Conservation (phyloP, 2,113 vertebrate species). For the Channa maculata region DNA sequence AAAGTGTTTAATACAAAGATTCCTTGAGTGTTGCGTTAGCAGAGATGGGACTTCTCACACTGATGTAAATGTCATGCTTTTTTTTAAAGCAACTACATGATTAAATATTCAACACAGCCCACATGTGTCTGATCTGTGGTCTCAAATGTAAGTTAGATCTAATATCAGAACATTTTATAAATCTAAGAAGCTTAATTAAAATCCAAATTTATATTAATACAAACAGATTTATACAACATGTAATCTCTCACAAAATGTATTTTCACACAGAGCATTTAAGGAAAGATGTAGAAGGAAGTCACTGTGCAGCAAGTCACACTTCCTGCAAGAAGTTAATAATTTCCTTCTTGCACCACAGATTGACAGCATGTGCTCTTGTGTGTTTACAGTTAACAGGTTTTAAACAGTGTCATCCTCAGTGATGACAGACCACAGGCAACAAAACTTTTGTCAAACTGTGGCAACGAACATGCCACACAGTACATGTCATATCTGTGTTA, state of each 20-base stretch:
- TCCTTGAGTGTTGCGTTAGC: constrained; percentile 69
- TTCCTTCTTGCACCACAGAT: constrained; percentile 30
- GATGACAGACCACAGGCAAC: constrained; percentile 68
- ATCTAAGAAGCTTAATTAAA: not conserved
- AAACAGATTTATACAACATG: not conserved
- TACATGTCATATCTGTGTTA: constrained; percentile 8
- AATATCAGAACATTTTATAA: constrained; percentile 1
- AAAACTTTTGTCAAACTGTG: constrained; percentile 33
- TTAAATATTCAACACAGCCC: constrained; percentile 69
- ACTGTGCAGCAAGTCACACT: not conserved
- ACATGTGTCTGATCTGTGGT: constrained; percentile 27
- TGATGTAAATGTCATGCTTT: constrained; percentile 64
- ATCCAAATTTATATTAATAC: not conserved
- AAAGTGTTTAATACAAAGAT: constrained; percentile 55
- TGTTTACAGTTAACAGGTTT: constrained; percentile 69
- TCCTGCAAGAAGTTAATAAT: constrained; percentile 20
- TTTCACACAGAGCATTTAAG: not conserved
- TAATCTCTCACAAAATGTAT: not conserved
- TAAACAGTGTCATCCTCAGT: constrained; percentile 45
- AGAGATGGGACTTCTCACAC: constrained; percentile 76
- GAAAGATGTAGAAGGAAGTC: not conserved
- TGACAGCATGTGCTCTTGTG: constrained; percentile 36
- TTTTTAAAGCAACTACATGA: constrained; percentile 46
- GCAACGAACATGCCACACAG: constrained; percentile 4
- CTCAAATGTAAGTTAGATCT: not conserved